Base-by-base conservation (phyloP, 2,113 vertebrate species). In the Gobio gobio region DNA sequence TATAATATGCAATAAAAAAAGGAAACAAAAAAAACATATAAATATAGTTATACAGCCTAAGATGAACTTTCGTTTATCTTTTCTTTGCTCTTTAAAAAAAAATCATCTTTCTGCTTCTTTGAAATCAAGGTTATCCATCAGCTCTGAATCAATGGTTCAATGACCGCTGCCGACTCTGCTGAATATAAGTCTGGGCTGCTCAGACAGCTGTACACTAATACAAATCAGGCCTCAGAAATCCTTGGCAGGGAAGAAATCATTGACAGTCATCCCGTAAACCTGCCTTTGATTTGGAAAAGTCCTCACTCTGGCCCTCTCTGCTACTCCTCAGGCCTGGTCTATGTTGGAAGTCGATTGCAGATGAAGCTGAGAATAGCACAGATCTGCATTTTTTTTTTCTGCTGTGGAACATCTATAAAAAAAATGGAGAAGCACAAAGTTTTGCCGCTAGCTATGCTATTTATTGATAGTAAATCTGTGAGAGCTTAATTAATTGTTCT, bases 401-500 rank as follows among this genome's bases (percentile, higher is more conserved):
- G 84, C 90, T 86, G 51, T 75, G 8, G 51, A 73, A 76, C 43
- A 86, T 89, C 83, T 84, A 81, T 78, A 83, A 85, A 84, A 87
- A 84, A 85, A 87, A 89, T 87, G 79, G 84, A 91, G 86, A 63
- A 86, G 82, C 83, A 88, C 33, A 88, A 88, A 89, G 84, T 86
- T 78, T 82, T 76, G 90, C 90, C 86, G 77, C 90, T 90, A 90
- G 90, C 92, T 93, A 92, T 91, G 88, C 89, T 93, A 90, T 93
- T 91, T 93, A 95, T 94, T 89, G 93, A 95, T 93, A 91, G 88
- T 51, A 89, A 89, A 93, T 92, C 88, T 88, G 87, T 88, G 89
- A 94, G 91, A 92, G 93, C 90, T 92, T 93, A 94, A 94, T 93
- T 94, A 92, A 94, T 94, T 93, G 90, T 91, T 93, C 87, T 92